Base-by-base conservation (phyloP, 2,888 invertebrate species). In the Tetanocera ferruginea region DNA sequence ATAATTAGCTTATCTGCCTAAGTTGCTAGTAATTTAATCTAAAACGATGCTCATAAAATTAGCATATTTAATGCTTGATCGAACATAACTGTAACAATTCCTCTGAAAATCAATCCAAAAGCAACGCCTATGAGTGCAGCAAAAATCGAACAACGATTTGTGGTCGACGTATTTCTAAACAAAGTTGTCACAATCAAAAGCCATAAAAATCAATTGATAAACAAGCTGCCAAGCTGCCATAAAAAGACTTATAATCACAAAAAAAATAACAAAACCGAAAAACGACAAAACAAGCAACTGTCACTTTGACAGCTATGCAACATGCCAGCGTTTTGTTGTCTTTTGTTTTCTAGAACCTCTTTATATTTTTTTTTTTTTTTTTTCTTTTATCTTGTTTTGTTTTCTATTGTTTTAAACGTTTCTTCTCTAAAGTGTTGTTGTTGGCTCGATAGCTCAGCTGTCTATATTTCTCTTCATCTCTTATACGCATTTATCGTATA, bases 131-230 rank as follows among this genome's bases (percentile, higher is more conserved):
- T n/a, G n/a, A n/a, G n/a, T n/a, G n/a, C 6, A 37, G 37, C 37
- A 37, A 1, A 6, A 6, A 37, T 37, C 37, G 8, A 4, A 37
- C 5, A 37, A 4, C 37, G 37, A 6, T 37, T 43, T 11, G 2
- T 43, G 43, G 11, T 43, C 14, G 14, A 11, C 14, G 14, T 3
- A 43, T 43, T 67, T 25, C 6, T 31, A 25, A 37, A 55, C 55
- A 52, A 28, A 64, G 74, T 64, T 75, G 74, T 75, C 74, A 75
- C 74, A 75, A 75, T 51, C 74, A 34, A 66, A 52, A 52, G 64
- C 74, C 3, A 75, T 75, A 75, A 75, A 75, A 49, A 75, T 66
- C 74, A 75, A 75, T 66, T 67, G 66, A 55, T 75, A 67, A 67
- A 75, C 55, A 74, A 67, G 66, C 75, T 51, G 52, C 25, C 43